Conservation (phyloP, 2,888 invertebrate species). For the Amphipoea oculea region DNA sequence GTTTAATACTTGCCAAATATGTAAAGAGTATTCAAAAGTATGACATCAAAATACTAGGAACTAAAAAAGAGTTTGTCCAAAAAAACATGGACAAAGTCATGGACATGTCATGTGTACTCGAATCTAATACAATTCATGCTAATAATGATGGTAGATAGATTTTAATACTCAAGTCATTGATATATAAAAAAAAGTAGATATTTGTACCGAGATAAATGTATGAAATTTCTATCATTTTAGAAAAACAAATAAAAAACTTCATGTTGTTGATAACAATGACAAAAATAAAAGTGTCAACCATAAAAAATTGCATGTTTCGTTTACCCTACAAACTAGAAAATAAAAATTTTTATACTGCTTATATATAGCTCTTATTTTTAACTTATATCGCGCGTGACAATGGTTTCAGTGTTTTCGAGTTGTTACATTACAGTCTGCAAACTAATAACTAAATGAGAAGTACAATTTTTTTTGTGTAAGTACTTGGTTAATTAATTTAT, state of each 20-base stretch:
- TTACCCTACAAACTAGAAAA: not conserved
- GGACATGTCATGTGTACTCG: not conserved
- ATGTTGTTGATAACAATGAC: not conserved
- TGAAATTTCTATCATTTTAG: not conserved
- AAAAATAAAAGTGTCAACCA: not conserved
- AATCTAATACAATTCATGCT: slow-evolving; percentile 8
- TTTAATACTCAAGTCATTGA: no score
- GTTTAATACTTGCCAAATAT: slow-evolving; percentile 43
- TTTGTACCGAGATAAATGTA: not conserved
- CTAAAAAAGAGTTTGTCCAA: slow-evolving; percentile 25
- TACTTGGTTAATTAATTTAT: not conserved
- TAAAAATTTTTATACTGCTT: no score
- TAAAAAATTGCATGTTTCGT: not conserved
- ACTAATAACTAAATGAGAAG: slow-evolving; percentile 2
- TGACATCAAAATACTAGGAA: slow-evolving; percentile 55
- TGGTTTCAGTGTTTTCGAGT: not conserved
- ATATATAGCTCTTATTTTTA: not conserved
- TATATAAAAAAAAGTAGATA: no score
- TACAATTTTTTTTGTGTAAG: not conserved
- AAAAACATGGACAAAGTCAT: slow-evolving; percentile 28
- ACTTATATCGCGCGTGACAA: not conserved
- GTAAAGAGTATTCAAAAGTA: slow-evolving; percentile 28
- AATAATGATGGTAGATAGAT: not conserved
- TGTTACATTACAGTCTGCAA: not conserved
- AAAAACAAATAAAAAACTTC: not conserved